phyloP scores from a whole-genome alignment of 2,888 invertebrate species.

The Mesorhabditis belari region DNA sequence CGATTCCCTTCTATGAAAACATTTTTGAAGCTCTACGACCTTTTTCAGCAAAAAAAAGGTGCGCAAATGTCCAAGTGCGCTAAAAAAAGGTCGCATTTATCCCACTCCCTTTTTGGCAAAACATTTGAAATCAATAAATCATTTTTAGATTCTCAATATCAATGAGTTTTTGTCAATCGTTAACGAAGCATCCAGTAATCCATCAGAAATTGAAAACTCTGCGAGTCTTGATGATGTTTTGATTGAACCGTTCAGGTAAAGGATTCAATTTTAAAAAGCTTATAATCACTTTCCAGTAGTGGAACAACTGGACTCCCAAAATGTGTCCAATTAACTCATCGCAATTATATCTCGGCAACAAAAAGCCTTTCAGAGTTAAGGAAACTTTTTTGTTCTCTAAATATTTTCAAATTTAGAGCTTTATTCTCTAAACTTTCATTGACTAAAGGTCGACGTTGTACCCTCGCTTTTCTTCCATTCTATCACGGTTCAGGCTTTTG shows the following conservation, averaged over 20 bases:
- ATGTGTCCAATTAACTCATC: conserved; percentile 42
- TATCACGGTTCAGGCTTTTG: conserved; percentile 48
- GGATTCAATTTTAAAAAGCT: not conserved
- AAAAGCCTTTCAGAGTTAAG: conserved; percentile 32
- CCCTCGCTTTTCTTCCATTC: conserved; percentile 44
- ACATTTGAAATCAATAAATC: too few species aligned
- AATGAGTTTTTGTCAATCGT: too few species aligned
- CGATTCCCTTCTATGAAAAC: too few species aligned
- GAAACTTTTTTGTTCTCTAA: not conserved
- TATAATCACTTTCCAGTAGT: conserved; percentile 35
- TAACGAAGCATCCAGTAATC: too few species aligned
- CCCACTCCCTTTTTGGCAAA: too few species aligned
- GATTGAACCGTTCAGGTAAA: not conserved
- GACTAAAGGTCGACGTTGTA: conserved; percentile 12
- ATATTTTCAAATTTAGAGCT: conserved; percentile 14
- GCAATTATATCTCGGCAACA: conserved; percentile 42
- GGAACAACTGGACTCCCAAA: conserved; percentile 45
- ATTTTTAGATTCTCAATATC: too few species aligned
- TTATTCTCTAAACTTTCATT: conserved; percentile 22
- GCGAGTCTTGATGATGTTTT: not conserved
- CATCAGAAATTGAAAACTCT: too few species aligned
- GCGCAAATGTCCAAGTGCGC: too few species aligned
- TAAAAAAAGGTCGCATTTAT: too few species aligned
- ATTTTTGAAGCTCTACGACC: too few species aligned
- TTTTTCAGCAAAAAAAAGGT: too few species aligned